Evolutionary conservation across 2,888 invertebrate species (phyloP).

Genomic region (Chrysolina oricalcia): DNA sequence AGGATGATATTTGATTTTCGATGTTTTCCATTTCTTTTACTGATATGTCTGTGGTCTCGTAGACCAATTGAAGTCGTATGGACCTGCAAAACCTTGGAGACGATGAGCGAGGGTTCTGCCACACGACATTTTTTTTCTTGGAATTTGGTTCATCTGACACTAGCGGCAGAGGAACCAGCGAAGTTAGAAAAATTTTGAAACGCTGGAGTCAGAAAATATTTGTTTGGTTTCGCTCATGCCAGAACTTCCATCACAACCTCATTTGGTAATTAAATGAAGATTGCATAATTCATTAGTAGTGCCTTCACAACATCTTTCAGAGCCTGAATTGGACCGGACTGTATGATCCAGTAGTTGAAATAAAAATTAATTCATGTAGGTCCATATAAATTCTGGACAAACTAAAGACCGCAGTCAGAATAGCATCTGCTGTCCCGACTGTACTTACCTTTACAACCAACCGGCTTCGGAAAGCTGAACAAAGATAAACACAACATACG

Average conservation of each 20-base stretch:
- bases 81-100: constrained; percentile 1
- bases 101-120: constrained; percentile 35
- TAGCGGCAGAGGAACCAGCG: constrained; percentile 29
- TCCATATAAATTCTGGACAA: no score
- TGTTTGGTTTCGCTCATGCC: constrained; percentile 44
- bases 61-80: constrained; percentile 12
- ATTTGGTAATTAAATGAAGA: constrained; percentile 31
- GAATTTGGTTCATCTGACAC: no score
- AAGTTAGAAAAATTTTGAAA: constrained; percentile 35
- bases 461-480: background rate
- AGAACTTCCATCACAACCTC: constrained; percentile 49
- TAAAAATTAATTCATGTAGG: no score
- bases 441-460: no score
- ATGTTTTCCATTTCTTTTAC: background rate
- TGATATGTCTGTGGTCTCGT: no score
- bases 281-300: background rate
- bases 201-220: constrained; percentile 27
- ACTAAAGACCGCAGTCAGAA: no score
- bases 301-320: constrained; percentile 13
- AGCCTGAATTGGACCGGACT: background rate
- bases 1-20: no score
- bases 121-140: constrained; percentile 20
- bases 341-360: constrained; percentile 29
- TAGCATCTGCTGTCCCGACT: no score
- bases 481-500: background rate